These are phyloP conservation scores for Parascotia fuliginaria DNA, from an alignment of 2,888 invertebrate species.

Conservation along the genomic window DNA sequence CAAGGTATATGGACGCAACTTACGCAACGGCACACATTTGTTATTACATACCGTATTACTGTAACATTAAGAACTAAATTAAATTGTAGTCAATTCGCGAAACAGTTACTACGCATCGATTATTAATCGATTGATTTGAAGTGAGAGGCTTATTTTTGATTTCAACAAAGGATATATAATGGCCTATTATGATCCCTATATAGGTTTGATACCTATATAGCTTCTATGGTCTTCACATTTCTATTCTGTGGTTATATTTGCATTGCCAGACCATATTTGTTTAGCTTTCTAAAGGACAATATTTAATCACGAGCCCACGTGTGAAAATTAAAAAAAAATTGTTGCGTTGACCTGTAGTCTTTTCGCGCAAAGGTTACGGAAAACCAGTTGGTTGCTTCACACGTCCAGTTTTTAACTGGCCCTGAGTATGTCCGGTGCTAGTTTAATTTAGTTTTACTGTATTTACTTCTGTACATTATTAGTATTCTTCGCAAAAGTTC, in stretches of 20 bases:
- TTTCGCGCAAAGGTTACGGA: constrained; percentile 12
- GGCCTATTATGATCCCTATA: too few species aligned
- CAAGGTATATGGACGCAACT: constrained; percentile 67
- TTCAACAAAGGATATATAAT: too few species aligned
- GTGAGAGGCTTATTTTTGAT: constrained; percentile 7
- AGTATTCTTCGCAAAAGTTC: too few species aligned
- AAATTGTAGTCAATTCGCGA: constrained; percentile 12
- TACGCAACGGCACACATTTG: constrained; percentile 25
- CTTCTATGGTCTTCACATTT: too few species aligned
- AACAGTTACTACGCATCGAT: constrained; percentile 30
- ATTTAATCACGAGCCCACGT: neutral
- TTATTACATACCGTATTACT: constrained; percentile 44
- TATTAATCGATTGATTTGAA: constrained; percentile 26
- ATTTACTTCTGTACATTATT: too few species aligned
- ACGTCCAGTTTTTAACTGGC: constrained; percentile 8
- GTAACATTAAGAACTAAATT: constrained; percentile 20
- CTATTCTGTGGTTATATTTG: too few species aligned
- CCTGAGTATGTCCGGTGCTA: constrained; percentile 9
- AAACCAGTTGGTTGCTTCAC: constrained; percentile 12
- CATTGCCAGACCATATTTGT: too few species aligned
- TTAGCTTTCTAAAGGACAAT: too few species aligned
- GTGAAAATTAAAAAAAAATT: constrained; percentile 1
- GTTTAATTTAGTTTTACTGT: constrained; percentile 3
- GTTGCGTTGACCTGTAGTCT: constrained; percentile 7
- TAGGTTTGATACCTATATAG: too few species aligned